Base-by-base conservation (phyloP, 37 sponge, comb jelly and placozoan species). In the Eunapius fragilis region DNA sequence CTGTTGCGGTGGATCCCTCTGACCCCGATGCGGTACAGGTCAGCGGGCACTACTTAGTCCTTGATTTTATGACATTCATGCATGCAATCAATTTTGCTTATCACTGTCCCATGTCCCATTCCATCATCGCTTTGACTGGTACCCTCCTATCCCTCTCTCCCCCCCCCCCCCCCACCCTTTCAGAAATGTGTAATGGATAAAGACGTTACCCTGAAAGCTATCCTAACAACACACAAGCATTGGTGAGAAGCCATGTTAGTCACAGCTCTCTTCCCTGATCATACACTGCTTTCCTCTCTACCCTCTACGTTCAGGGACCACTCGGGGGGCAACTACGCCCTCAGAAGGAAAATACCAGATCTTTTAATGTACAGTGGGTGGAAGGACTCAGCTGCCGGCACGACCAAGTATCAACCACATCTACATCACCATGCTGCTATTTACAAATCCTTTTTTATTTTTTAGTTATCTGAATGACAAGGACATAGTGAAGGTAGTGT, bases 181-280 rank as follows among this genome's bases (percentile, higher is more conserved):
- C 49, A 92, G 88, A 75, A 47, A 71, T 34, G 76, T 70, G 76
- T 87, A 6, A n/a, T 35, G 37, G 79, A 91, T n/a, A 72, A 84
- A 58, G 37, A 69, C 25, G 76, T 80, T 24, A 75, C n/a, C 17
- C 48, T 93, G 24, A 75, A 70, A 27, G 90, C 84, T 2, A 80
- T 89, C 9, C 49, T 93, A 25, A 86, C 87, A 27, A 93, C 94
- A 26, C 94, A 93, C 72, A 93, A 84, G 41, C 94, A 93, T 79
- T 93, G 94, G 94, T 93, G 36, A 71, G 1, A 58, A 10, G 19
- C 14, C 17, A 11, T 6, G 6, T 41, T 9, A 6, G 82, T 70
- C n/a, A 3, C 0, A 9, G 28, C 10, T 24, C 72, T 37, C 22
- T 58, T 67, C 27, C 69, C 26, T 12, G 31, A 26, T 72, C n/a